phyloP scores from a whole-genome alignment of 2,797 vertebrate genomes.

The Okamejei kenojei region DNA sequence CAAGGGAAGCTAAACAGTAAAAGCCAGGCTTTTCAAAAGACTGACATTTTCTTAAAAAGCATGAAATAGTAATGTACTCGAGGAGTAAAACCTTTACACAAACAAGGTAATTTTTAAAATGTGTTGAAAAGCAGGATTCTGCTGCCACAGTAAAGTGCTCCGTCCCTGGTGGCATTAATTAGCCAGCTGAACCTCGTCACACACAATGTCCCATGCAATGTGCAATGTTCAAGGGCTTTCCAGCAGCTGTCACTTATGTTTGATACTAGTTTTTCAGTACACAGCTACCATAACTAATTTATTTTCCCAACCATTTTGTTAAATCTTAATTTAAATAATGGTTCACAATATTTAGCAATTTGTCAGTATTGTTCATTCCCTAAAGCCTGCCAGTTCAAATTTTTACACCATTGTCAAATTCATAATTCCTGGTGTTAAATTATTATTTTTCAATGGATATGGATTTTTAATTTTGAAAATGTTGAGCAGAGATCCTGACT shows the following conservation, averaged over 20 bases:
- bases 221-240: neutral
- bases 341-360: neutral
- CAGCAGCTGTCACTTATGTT: neutral
- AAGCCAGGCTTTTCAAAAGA: neutral
- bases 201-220: neutral
- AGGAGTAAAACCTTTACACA: neutral
- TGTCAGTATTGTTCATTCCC: too few relatives aligned
- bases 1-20: neutral
- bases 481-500: neutral
- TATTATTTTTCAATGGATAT: neutral
- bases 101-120: neutral
- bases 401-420: neutral
- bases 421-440: neutral
- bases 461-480: neutral
- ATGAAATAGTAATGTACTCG: neutral
- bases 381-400: neutral
- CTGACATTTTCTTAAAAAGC: neutral
- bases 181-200: constrained; percentile 9
- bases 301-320: neutral
- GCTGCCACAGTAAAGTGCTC: neutral
- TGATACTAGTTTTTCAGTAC: neutral
- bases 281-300: neutral
- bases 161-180: neutral
- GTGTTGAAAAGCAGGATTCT: neutral
- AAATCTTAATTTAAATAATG: neutral